Evolutionary conservation across 1,140 invertebrate species (phyloP).

Genomic region (Trachelipus rathkii): DNA sequence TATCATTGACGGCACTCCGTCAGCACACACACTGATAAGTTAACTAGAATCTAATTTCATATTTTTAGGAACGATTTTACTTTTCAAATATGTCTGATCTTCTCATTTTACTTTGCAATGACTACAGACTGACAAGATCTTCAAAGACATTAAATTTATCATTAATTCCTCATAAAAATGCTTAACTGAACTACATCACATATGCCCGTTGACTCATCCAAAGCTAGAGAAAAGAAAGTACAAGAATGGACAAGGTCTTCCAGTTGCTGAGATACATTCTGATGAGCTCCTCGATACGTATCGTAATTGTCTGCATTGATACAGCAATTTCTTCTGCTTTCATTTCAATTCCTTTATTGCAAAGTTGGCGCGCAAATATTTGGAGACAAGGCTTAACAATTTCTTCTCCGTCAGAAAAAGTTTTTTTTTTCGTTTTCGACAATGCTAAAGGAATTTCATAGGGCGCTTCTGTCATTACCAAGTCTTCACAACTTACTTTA

Average conservation of each 20-base stretch:
- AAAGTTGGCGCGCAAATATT: conserved; percentile 26
- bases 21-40: conserved; percentile 25
- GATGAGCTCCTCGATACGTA: conserved; percentile 22
- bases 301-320: conserved; percentile 21
- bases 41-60: conserved; percentile 23
- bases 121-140: conserved; percentile 22
- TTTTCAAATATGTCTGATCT: conserved; percentile 27
- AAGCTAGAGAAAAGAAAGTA: conserved; percentile 25
- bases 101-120: conserved; percentile 14
- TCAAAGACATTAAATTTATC: conserved; percentile 30
- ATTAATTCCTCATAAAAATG: conserved; percentile 31
- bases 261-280: conserved; percentile 19
- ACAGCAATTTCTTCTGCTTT: conserved; percentile 13
- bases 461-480: conserved; percentile 19
- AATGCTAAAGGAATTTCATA: conserved; percentile 23
- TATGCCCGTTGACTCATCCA: conserved; percentile 29
- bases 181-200: conserved; percentile 26
- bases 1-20: conserved; percentile 24
- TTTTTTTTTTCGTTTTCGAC: conserved; percentile 22
- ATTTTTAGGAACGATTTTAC: conserved; percentile 19
- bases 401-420: conserved; percentile 24
- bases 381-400: conserved; percentile 24
- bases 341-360: conserved; percentile 23
- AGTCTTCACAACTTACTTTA: conserved; percentile 19
- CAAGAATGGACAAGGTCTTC: conserved; percentile 25